A percentile compares a stretch with the other conserved stretches of the same genome.
phyloP scores from a whole-genome alignment of 1,140 invertebrate genomes.

The Brachionus koreanus region DNA sequence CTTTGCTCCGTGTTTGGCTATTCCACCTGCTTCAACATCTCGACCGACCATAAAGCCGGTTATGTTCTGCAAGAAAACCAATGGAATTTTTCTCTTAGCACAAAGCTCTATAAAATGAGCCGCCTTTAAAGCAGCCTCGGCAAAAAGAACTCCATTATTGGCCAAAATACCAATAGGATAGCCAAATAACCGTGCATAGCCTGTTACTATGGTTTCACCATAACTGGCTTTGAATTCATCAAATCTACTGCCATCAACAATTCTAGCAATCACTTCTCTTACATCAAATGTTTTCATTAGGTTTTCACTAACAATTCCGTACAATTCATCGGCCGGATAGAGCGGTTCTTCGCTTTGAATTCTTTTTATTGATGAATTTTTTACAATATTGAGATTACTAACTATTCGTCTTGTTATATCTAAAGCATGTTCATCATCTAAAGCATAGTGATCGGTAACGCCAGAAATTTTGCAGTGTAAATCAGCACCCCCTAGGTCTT shows the following conservation, averaged over 20 bases:
- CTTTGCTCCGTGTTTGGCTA: constrained; percentile 97
- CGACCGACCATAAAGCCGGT: constrained; percentile 92
- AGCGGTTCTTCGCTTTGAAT: constrained; percentile 65
- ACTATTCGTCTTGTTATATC: constrained; percentile 71
- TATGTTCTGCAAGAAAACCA: constrained; percentile 86
- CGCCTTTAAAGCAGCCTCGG: constrained; percentile 90
- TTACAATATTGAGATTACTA: constrained; percentile 18
- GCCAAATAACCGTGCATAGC: constrained; percentile 80
- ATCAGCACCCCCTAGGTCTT: constrained; percentile 94
- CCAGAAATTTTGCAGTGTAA: constrained; percentile 78
- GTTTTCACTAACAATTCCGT: constrained; percentile 92
- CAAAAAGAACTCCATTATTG: constrained; percentile 97
- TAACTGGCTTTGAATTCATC: constrained; percentile 94
- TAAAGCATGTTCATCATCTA: constrained; percentile 87
- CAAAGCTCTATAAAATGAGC: constrained; percentile 96
- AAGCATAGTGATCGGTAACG: constrained; percentile 92
- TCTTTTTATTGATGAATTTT: constrained; percentile 46
- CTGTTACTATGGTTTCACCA: constrained; percentile 91
- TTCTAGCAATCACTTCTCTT: constrained; percentile 82
- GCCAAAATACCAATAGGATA: constrained; percentile 84
- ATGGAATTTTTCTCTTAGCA: constrained; percentile 84
- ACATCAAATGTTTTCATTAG: constrained; percentile 88
- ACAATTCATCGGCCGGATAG: constrained; percentile 78
- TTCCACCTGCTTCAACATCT: constrained; percentile 91
- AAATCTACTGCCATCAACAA: constrained; percentile 93